These are phyloP conservation scores for Neodon shergylaensis DNA, from an alignment of 2,113 vertebrate species.

Conservation along the genomic window DNA sequence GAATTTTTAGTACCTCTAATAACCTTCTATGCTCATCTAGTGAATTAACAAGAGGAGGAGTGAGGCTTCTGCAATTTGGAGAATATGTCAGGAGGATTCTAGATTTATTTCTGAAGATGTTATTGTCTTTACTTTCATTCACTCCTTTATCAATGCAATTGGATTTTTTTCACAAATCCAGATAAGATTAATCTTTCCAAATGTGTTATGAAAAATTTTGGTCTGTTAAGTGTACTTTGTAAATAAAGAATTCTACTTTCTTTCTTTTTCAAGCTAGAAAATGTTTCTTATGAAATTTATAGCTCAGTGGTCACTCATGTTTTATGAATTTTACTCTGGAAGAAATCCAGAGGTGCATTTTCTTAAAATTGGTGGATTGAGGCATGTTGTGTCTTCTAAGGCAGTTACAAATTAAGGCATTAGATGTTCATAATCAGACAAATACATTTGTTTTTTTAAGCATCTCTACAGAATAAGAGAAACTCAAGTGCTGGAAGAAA, in stretches of 20 bases:
- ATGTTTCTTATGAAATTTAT: not conserved
- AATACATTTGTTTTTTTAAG: not conserved
- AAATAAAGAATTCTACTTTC: not conserved
- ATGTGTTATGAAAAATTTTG: not conserved
- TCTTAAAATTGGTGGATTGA: not conserved
- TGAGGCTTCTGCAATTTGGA: too few relatives aligned
- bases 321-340: not conserved
- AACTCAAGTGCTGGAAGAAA: not conserved
- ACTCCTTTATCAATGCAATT: not conserved
- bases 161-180: too few relatives aligned
- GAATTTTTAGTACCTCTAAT: not conserved
- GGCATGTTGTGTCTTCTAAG: not conserved
- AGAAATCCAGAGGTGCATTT: not conserved
- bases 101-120: not conserved
- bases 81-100: not conserved
- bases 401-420: not conserved
- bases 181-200: not conserved
- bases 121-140: not conserved
- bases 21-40: not conserved
- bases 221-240: not conserved
- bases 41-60: too few relatives aligned
- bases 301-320: not conserved
- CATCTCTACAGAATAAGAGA: not conserved
- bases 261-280: not conserved
- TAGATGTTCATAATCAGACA: not conserved